Base-by-base conservation (phyloP, 2,888 invertebrate genomes). In the Cyclophora albipunctata region DNA sequence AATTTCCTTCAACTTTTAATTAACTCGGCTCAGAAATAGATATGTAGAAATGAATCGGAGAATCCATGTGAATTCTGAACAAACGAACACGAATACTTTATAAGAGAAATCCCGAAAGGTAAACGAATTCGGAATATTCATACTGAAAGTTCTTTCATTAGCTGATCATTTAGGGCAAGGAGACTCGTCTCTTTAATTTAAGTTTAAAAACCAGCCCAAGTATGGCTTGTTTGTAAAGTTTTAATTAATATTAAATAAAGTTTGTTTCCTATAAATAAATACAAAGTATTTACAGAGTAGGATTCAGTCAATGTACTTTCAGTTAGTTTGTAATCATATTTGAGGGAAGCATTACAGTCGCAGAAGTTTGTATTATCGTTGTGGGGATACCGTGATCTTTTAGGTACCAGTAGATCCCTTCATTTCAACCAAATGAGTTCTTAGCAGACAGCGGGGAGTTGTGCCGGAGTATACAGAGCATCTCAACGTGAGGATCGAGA, bases 401-500 rank as follows among this genome's bases (percentile, higher is more conserved):
- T 64, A 67, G 67, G 57, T 56, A 63, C 52, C 57, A 60, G 20
- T 20, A 60, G 62, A 68, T 66, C 67, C 57, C 63, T 71, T 69
- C 69, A 67, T 71, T 63, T 69, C 64, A 52, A 61, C 63, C 65
- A 72, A 75, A 78, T 77, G 71, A 76, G 70, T 73, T 71, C 69
- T 64, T 62, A 65, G 67, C 68, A 73, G 71, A 74, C 74, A 68
- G 68, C 65, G 60, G 71, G 67, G 67, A 73, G 78, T 75, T 66
- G 73, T 76, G 70, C 69, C 69, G 64, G 63, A 71, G 72, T 75
- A 63, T 62, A 73, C 71, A 72, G 66, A 67, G 62, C 63, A 60
- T 63, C 58, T 63, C 60, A 63, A 69, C 71, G 68, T 71, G 69
- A 70, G 69, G 76, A 77, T 73, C 72, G 73, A 77, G 75, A 79